These are phyloP conservation scores for Chrysolophus pictus DNA, from an alignment of 2,797 vertebrate species.

Conservation along the genomic window DNA sequence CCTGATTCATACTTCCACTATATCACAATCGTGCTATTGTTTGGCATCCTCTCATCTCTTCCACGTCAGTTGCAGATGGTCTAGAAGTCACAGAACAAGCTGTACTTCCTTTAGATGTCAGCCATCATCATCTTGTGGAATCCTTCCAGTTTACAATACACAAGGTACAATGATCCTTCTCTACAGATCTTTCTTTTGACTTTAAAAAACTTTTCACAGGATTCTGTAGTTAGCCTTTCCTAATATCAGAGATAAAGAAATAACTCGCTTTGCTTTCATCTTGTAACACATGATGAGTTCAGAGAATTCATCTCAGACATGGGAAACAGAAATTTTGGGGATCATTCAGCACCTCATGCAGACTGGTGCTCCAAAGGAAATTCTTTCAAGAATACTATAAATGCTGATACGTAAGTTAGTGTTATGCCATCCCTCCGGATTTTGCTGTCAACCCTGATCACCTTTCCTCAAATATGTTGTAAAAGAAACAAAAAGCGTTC, in stretches of 20 bases:
- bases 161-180: slow-evolving; percentile 66
- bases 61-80: slow-evolving; percentile 78
- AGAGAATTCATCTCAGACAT: not conserved
- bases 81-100: slow-evolving; percentile 78
- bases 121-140: slow-evolving; percentile 72
- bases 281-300: rapidly evolving
- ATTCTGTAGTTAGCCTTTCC: not conserved
- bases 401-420: not conserved
- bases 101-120: slow-evolving; percentile 78
- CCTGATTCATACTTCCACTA: slow-evolving; percentile 72
- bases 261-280: not conserved
- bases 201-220: not conserved
- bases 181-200: not conserved
- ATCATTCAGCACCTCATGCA: not conserved
- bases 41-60: slow-evolving; percentile 72
- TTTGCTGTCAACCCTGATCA: not conserved
- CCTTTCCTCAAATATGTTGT: not conserved
- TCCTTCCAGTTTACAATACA: slow-evolving; percentile 62
- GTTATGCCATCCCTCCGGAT: not conserved
- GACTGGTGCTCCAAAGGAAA: not conserved
- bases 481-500: slow-evolving; percentile 29
- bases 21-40: slow-evolving; percentile 74
- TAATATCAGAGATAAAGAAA: not conserved
- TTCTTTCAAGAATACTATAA: not conserved
- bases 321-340: not conserved